Conservation (phyloP, 2,797 vertebrate species). For the Taenioides sp. region DNA sequence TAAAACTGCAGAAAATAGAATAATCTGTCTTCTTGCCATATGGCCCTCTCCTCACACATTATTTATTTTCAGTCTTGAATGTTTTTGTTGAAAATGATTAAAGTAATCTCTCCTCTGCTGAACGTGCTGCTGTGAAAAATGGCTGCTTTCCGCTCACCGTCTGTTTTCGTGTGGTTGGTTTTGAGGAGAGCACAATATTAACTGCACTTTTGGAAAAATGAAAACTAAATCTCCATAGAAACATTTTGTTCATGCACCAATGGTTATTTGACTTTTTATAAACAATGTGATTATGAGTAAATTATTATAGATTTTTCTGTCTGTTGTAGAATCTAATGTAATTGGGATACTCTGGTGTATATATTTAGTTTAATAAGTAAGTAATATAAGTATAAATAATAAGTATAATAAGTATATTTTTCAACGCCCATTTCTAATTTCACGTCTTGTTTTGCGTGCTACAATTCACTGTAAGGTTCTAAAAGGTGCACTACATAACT, state of each 20-base stretch:
- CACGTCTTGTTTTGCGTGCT: no score
- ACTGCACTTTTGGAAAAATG: constrained; percentile 13
- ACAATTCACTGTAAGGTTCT: no score
- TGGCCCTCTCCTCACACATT: not conserved
- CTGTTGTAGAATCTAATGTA: no score
- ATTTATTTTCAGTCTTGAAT: not conserved
- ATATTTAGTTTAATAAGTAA: no score
- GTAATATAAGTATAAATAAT: no score
- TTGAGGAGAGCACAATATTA: constrained; percentile 19
- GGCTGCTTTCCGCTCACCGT: constrained; percentile 5
- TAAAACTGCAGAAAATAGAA: not conserved
- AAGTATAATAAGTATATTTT: no score
- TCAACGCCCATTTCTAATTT: no score
- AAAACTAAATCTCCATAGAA: constrained; percentile 28
- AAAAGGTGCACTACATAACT: no score
- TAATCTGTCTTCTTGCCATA: not conserved
- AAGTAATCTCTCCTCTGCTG: constrained; percentile 1
- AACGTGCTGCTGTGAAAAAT: not conserved
- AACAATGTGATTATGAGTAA: not conserved
- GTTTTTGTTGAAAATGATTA: not conserved
- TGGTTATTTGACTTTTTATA: not conserved
- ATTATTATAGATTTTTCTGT: no score
- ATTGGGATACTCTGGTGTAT: no score
- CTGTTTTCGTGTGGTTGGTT: constrained; percentile 37
- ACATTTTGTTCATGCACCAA: constrained; percentile 1